Evolutionary conservation across 2,113 vertebrate genomes (phyloP), one percentile per base, ranked within the genome.

Genomic region (Embiotoca jacksoni): DNA sequence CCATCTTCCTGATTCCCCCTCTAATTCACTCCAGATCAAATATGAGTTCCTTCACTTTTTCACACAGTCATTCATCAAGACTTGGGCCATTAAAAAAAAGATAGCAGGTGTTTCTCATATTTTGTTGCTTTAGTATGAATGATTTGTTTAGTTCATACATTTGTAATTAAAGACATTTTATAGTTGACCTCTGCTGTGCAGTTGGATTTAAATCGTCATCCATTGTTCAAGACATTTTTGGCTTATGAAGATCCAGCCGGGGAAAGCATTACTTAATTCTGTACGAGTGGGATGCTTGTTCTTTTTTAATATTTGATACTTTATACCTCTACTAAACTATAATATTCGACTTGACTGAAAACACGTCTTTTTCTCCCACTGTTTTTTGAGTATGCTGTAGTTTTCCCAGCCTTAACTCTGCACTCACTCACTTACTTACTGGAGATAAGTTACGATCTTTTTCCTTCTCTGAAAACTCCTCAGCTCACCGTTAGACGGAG

Each of bases 21-120:
- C 39, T 82, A 83, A 91, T 86, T 86, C 71, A 66, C 30, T 75
- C 56, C 85, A 89, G 79, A 89, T 82, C 53, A 79, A 81, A 75
- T 71, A 37, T 76, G 39, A 54, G 8, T 41, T 4, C 23, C 69
- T 55, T 62, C 23, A 78, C 61, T 60, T 81, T 72, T 71, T 78
- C 61, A 59, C 66, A n/a, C 56, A 47, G 35, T 36, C 76, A 67
- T 80, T 73, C 31, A 78, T 89, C 84, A 83, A n/a, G 23, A 35
- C 32, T n/a, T 0, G 0, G 37, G 37, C 53, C 60, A 55, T 59
- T 64, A 46, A 75, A 46, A 6, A 49, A 33, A 53, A 14, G 16
- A 36, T 36, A 68, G 39, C 84, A 78, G 81, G 78, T 86, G 75
- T 79, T 78, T 81, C 69, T 67, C 16, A 54, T 67, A 62, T 72